Evolutionary conservation across 2,797 vertebrate species (phyloP), one percentile per base, ranked within the genome.

Genomic region (Mallotus villosus): DNA sequence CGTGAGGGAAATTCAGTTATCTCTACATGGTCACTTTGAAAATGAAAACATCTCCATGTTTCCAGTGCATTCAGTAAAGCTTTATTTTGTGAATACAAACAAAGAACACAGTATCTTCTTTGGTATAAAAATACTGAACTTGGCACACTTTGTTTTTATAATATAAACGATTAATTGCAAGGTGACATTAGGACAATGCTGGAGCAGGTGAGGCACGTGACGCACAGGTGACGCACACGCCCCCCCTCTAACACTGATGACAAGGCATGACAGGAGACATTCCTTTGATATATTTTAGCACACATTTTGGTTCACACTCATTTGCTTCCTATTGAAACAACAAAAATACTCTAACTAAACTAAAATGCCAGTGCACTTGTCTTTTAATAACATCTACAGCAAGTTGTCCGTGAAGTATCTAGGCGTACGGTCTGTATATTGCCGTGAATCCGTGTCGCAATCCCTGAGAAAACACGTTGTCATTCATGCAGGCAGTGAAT

Each of bases 401-500:
- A 80, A 66, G 22, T 24, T 58, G 22, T 21, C 22, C 11, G 25
- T 5, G 22, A 25, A 37, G 62, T 63, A 51, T 16, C 24, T 66
- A 16, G 14, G n/a, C 64, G 6, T 21, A 22, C n/a, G 19, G 2
- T 24, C 21, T 4, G 0, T 63, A 59, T n/a, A 63, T 65, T 53
- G 34, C 2, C 8, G 9, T 37, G 34, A 22, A 37, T 17, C 62
- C 21, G 0, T 49, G 70, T 17, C 22, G 62, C 71, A 53, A 75
- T 86, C 86, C 89, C 88, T 88, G 88, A 89, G 86, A 85, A 82
- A 87, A 85, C 77, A 82, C 22, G 65, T 37, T 46, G 34, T 46
- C 70, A n/a, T 70, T 72, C 70, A 79, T 61, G 80, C 74, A 67
- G 73, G 24, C 51, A 14, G 17, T 61, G 19, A 63, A 67, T 65